These are phyloP conservation scores for Heterodera schachtii DNA, from an alignment of 1,140 invertebrate genomes.

Conservation along the genomic window DNA sequence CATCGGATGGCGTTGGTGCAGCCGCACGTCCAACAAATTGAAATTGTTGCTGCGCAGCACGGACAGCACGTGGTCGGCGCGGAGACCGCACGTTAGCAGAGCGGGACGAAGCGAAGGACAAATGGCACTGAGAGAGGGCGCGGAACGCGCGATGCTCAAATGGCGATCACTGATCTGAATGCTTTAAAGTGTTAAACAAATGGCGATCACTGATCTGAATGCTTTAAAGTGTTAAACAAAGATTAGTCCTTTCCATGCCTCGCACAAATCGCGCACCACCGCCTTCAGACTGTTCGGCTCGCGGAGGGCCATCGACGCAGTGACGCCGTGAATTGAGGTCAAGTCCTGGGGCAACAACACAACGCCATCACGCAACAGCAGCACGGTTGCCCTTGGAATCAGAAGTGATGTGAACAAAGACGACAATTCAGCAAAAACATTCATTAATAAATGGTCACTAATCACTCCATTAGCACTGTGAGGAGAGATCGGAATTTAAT, in stretches of 20 bases:
- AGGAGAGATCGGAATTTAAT: no score
- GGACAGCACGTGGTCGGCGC: conserved; percentile 44
- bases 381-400: conserved; percentile 21
- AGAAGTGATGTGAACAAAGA: not conserved
- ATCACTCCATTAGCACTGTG: no score
- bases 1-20: conserved; percentile 41
- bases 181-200: conserved; percentile 12
- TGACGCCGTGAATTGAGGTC: conserved; percentile 41
- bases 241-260: not conserved
- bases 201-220: conserved; percentile 19
- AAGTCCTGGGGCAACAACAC: conserved; percentile 45
- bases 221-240: not conserved
- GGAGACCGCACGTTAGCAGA: conserved; percentile 37
- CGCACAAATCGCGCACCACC: conserved; percentile 42
- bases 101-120: conserved; percentile 31
- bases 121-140: not conserved
- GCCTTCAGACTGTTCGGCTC: conserved; percentile 37
- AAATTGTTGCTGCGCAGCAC: conserved; percentile 32
- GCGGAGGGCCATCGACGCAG: conserved; percentile 31
- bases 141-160: conserved; percentile 25
- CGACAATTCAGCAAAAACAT: no score
- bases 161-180: conserved; percentile 19
- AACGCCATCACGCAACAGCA: conserved; percentile 47
- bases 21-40: conserved; percentile 43
- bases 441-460: no score